Conservation (phyloP, 2,797 vertebrate genomes). For the Tauraco hartlaubi region DNA sequence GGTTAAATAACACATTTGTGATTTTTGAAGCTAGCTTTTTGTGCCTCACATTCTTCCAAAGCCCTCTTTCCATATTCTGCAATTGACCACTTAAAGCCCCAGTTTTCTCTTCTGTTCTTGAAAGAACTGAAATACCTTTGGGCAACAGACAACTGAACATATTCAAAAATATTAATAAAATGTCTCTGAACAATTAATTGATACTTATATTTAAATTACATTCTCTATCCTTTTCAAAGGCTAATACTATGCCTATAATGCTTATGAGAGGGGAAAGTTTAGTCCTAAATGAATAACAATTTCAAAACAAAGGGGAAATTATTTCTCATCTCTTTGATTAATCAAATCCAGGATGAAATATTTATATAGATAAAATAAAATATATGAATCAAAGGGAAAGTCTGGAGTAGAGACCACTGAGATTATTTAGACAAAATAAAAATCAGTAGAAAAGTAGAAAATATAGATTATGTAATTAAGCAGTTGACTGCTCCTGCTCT, state of each 20-base stretch:
- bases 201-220: neutral
- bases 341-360: slow-evolving; percentile 33
- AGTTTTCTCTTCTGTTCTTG: neutral
- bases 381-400: slow-evolving; percentile 31
- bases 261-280: neutral
- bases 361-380: slow-evolving; percentile 51
- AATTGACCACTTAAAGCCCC: neutral
- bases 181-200: neutral
- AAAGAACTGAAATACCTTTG: neutral
- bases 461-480: slow-evolving; percentile 17
- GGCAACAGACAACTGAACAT: neutral
- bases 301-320: slow-evolving; percentile 20
- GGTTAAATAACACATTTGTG: neutral
- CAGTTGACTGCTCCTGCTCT: neutral
- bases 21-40: neutral
- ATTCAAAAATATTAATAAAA: slow-evolving; percentile 7
- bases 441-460: slow-evolving; percentile 4
- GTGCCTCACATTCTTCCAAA: neutral
- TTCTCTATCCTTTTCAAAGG: neutral
- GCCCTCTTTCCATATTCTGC: neutral
- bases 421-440: slow-evolving; percentile 45
- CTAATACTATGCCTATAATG: neutral
- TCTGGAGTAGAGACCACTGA: neutral
- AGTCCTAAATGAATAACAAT: neutral
- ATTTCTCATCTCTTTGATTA: slow-evolving; percentile 16